Conservation (phyloP, 23 tunicate genomes). For the Clavelina lepadiformis region DNA sequence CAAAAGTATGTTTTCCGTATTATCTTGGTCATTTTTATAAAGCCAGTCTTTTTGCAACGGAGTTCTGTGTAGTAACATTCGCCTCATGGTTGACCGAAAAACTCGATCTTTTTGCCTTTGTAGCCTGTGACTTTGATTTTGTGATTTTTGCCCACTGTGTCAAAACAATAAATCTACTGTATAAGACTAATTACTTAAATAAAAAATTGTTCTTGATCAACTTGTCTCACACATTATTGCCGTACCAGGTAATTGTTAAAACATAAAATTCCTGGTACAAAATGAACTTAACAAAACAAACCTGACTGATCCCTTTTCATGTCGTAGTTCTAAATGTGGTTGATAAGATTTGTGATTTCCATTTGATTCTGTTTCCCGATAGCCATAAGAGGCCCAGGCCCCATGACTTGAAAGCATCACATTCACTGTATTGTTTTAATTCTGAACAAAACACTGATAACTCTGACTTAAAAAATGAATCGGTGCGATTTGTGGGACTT, state of each 20-base stretch:
- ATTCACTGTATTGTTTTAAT: no score
- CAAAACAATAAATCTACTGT: no score
- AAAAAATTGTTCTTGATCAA: no score
- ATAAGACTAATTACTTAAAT: no score
- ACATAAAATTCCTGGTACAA: background rate
- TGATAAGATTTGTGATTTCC: constrained; percentile 1
- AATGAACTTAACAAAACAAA: no score
- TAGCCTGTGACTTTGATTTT: background rate
- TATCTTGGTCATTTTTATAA: background rate
- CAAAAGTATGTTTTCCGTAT: background rate
- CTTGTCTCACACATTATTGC: no score
- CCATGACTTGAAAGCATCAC: constrained; percentile 11
- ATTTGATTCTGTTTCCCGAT: background rate
- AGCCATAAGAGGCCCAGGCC: constrained; percentile 13
- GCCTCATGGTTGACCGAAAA: background rate
- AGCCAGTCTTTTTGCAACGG: constrained; percentile 8
- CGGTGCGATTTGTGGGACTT: no score
- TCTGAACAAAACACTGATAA: no score
- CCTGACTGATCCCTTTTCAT: background rate
- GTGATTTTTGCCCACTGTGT: constrained; percentile 1
- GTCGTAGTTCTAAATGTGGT: background rate
- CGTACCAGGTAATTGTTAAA: background rate
- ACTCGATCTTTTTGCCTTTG: constrained; percentile 15
- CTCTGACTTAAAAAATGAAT: no score
- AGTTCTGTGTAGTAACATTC: constrained; percentile 2